Evolutionary conservation across 2,113 vertebrate species (phyloP).

Genomic region (Thunnus thynnus): DNA sequence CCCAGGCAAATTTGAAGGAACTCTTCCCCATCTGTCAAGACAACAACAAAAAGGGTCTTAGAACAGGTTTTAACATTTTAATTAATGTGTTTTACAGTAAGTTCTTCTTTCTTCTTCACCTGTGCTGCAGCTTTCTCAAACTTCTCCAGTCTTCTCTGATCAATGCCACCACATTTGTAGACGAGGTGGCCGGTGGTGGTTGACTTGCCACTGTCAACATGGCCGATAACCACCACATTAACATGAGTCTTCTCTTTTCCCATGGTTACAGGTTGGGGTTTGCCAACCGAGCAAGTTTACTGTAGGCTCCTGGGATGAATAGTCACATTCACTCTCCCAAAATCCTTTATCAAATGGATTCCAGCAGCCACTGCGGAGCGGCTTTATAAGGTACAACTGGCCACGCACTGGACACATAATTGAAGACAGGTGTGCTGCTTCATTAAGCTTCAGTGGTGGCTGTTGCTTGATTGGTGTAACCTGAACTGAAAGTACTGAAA

Average conservation of each 20-base stretch:
- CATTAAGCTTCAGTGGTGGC: slow-evolving; percentile 52
- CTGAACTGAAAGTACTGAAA: not conserved
- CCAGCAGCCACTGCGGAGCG: accelerated
- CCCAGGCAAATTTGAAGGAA: slow-evolving; percentile 89
- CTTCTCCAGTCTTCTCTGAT: slow-evolving; percentile 85
- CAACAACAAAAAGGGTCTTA: not conserved
- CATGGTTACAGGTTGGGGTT: slow-evolving; percentile 52
- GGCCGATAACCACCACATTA: slow-evolving; percentile 87
- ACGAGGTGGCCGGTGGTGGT: slow-evolving; percentile 87
- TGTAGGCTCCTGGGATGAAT: not conserved
- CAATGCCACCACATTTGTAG: slow-evolving; percentile 86
- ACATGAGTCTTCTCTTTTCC: slow-evolving; percentile 80
- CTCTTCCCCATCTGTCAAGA: slow-evolving; percentile 84
- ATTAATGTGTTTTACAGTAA: accelerated
- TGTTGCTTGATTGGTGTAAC: not conserved
- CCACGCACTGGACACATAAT: not conserved
- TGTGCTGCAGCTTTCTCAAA: slow-evolving; percentile 85
- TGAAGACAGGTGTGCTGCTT: slow-evolving; percentile 62
- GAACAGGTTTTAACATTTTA: not conserved
- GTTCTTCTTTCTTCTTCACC: slow-evolving; percentile 49
- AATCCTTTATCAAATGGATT: not conserved
- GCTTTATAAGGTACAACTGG: slow-evolving; percentile 52
- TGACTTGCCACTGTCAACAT: slow-evolving; percentile 88
- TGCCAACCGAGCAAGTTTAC: accelerated
- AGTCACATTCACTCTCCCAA: not conserved